A percentile compares a stretch with the other conserved stretches of the same genome.
Evolutionary conservation across 2,888 invertebrate species (phyloP).

Genomic region (Oxystoma pomonae): DNA sequence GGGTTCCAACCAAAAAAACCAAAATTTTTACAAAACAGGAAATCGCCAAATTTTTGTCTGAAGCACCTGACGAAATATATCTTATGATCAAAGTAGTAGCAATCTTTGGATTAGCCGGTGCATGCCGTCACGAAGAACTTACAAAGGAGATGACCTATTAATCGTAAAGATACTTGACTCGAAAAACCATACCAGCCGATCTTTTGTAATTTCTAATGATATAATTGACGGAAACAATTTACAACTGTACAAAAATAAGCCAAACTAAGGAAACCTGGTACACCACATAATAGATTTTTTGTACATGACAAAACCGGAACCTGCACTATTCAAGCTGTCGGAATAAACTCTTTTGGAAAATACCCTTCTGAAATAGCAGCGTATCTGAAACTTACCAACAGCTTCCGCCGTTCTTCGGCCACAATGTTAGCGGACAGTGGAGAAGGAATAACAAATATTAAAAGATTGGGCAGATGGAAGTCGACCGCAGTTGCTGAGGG

Average conservation of each 20-base stretch:
- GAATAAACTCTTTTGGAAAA: constrained; percentile 1
- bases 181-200: constrained; percentile 1
- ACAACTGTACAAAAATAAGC: too few species aligned
- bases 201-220: constrained; percentile 1
- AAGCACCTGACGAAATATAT: too few species aligned
- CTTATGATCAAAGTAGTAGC: too few species aligned
- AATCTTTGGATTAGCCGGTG: too few species aligned
- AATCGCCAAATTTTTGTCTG: too few species aligned
- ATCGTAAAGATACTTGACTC: constrained; percentile 1
- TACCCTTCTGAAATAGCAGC: neutral
- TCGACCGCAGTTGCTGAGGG: constrained; percentile 3
- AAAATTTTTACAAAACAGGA: too few species aligned
- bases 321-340: neutral
- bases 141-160: neutral
- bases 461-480: neutral
- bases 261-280: too few species aligned
- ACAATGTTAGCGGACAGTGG: constrained; percentile 1
- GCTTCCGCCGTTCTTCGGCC: neutral
- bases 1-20: too few species aligned
- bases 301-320: constrained; percentile 1
- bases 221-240: too few species aligned
- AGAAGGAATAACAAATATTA: constrained; percentile 3
- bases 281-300: constrained; percentile 1
- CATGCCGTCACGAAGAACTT: too few species aligned
- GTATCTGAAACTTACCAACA: neutral